These are phyloP conservation scores for Sakesphorus luctuosus DNA, from an alignment of 2,113 vertebrate species.

Conservation along the genomic window DNA sequence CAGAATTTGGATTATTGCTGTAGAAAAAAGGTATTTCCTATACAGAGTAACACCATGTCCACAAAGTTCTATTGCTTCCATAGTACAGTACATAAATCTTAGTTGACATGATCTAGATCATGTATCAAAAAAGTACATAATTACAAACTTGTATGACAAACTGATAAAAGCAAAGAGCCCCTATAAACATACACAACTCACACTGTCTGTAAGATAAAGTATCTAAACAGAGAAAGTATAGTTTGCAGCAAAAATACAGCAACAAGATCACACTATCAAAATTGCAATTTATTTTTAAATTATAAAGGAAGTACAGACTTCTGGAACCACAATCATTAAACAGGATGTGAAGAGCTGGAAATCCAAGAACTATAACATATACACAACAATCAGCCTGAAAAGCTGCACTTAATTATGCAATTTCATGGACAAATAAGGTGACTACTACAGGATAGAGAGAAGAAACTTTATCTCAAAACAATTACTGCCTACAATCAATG, in stretches of 20 bases:
- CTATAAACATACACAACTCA: background rate
- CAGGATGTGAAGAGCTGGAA: background rate
- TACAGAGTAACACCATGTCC: background rate
- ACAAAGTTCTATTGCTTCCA: background rate
- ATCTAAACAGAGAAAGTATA: background rate
- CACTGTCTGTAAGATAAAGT: background rate
- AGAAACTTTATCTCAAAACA: background rate
- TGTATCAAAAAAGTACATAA: background rate
- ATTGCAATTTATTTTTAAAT: background rate
- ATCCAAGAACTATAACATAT: background rate
- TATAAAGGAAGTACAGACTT: background rate
- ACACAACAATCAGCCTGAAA: background rate
- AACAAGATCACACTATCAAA: background rate
- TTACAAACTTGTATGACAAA: background rate
- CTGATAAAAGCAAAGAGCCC: background rate
- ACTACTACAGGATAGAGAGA: background rate
- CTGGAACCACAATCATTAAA: background rate
- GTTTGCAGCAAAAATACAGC: background rate
- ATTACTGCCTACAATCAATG: accelerated
- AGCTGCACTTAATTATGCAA: background rate
- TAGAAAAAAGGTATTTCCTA: background rate
- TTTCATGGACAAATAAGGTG: background rate
- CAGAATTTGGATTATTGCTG: background rate
- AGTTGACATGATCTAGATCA: background rate
- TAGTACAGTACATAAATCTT: background rate